phyloP scores from a whole-genome alignment of 2,113 vertebrate species.

The Astur gentilis region DNA sequence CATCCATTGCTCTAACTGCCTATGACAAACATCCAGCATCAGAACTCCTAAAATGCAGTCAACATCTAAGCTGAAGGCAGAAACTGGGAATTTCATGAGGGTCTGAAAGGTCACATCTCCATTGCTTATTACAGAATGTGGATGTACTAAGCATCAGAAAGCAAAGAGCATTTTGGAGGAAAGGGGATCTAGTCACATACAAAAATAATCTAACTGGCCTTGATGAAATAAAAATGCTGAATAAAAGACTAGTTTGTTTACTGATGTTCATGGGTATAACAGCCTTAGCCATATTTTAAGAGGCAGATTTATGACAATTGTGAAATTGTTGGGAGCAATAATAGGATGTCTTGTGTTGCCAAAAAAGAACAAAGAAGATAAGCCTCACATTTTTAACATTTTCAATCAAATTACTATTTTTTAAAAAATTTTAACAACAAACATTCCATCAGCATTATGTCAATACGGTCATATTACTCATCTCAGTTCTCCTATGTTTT shows the following conservation, averaged over 20 bases:
- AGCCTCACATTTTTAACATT: neutral
- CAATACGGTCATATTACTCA: neutral
- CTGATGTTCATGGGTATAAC: neutral
- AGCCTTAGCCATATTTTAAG: neutral
- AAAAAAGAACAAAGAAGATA: neutral
- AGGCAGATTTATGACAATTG: neutral
- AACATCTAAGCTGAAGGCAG: neutral
- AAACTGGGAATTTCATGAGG: neutral
- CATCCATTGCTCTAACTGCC: neutral
- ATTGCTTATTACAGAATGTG: neutral
- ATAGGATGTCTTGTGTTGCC: neutral
- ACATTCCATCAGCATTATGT: neutral
- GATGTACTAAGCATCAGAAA: neutral
- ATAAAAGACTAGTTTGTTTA: neutral
- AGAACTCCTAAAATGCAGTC: neutral
- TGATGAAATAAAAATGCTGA: neutral
- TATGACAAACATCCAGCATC: neutral
- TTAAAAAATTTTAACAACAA: constrained; percentile 7
- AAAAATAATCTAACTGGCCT: neutral
- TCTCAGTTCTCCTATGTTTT: neutral
- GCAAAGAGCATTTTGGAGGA: neutral
- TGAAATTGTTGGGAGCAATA: neutral
- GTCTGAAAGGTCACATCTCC: neutral
- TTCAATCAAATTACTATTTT: constrained; percentile 1
- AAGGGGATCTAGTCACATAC: neutral